Evolutionary conservation across 2,888 invertebrate species (phyloP), one percentile per base, ranked within the genome.

Genomic region (Cenopis cana): DNA sequence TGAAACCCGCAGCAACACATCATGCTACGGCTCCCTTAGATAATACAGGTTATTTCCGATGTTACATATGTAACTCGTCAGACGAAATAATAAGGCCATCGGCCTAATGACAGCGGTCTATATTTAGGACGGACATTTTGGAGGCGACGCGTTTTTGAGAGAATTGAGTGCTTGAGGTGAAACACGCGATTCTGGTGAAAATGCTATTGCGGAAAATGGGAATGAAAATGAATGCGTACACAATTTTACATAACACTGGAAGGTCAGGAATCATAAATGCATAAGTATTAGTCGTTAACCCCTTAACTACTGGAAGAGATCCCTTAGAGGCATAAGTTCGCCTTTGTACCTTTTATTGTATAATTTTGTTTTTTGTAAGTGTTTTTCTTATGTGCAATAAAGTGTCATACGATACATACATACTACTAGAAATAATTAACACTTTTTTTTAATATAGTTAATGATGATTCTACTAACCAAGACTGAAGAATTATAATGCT

Each of bases 21-120:
- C 52, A 38, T 60, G 54, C 70, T 59, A 79, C 83, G 84, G 84
- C 82, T 86, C 85, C 85, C 88, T 91, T 91, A 90, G 91, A 92
- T 92, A 92, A 90, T 88, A 90, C 88, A 78, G 85, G 84, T 86
- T 91, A 91, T 91, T 93, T 91, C 83, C 79, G 91, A 84, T 87
- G 85, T 88, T 89, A 90, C 92, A 89, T 91, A 90, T 91, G 93
- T 87, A 85, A 87, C 86, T 87, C 90, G 90, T 92, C 93, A 90
- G 89, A 87, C 86, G 83, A 88, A 89, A 91, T 92, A 91, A 91
- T 92, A 91, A 90, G 92, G 93, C 89, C 93, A 87, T 90, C 92
- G 93, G 90, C 93, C 93, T 91, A 91, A 92, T 91, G 93, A 92
- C 92, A 91, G 90, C 72, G 78, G 69, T 78, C 82, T 91, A 91